Base-by-base conservation (phyloP, 2,888 invertebrate genomes). In the Sminthurinus aureus region DNA sequence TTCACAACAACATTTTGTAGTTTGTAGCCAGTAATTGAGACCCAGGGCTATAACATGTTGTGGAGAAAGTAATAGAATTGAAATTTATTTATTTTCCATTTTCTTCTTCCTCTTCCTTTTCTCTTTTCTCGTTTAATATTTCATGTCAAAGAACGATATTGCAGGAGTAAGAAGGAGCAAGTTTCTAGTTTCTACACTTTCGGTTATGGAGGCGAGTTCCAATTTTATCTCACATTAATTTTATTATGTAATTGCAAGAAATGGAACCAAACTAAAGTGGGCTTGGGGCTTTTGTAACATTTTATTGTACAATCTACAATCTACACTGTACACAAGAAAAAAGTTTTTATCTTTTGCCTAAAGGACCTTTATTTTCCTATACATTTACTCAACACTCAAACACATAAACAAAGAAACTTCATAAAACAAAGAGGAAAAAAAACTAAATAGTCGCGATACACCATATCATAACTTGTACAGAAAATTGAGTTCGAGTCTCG, bases 211-310 rank as follows among this genome's bases (percentile, higher is more conserved):
- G 20, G 22, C 38, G 71, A 71, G 24, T 20, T 24, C 24, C 26
- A 22, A 71, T 24, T 71, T 71, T 22, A 71, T 26, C 24, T 22
- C 24, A 26, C 22, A 71, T 69, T 69, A 71, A 71, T 24, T 71
- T 71, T 71, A 71, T 71, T 71, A 71, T 71, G 20, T 71, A 71
- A 24, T 26, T 24, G 71, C 22, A 12, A 22, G 24, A 58, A 58
- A 26, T 69, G n/a, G n/a, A 22, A 69, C 67, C n/a, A 11, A 24
- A 67, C 0, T 67, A 20, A 20, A 67, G 22, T 22, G 20, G 38
- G 38, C 38, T 38, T 38, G 38, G 38, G 6, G 38, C 3, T 38
- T 38, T 38, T 38, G 38, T 6, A 58, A 11, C 9, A 38, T 38
- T 6, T 1, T 38, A 38, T 38, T 64, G 2, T 64, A 18, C 64